Evolutionary conservation across 35 echinoderm and acorn worm species (phyloP).

Genomic region (Diadema setosum): DNA sequence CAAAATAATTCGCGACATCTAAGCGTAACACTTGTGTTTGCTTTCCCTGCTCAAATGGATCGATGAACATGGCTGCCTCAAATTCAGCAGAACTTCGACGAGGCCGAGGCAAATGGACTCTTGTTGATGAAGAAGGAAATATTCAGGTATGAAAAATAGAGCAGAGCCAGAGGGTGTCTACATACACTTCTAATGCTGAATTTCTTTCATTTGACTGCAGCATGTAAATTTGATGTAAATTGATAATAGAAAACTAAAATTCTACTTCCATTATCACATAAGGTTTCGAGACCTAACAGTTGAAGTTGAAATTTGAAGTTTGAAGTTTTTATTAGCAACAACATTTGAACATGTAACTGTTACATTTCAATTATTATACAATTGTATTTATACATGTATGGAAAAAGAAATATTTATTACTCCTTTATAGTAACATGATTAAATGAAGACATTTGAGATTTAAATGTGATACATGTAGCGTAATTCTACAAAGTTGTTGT

Average conservation of each 20-base stretch:
- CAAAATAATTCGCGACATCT: too few relatives aligned
- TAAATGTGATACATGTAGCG: neutral
- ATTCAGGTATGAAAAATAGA: neutral
- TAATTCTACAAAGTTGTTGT: neutral
- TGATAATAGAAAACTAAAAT: neutral
- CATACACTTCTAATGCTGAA: too few relatives aligned
- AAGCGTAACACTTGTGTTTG: too few relatives aligned
- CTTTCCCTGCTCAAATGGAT: too few relatives aligned
- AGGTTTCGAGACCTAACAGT: neutral
- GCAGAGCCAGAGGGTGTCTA: too few relatives aligned
- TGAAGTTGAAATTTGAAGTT: neutral
- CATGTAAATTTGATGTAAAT: neutral
- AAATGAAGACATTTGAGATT: too few relatives aligned
- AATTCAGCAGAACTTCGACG: neutral
- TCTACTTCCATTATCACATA: neutral
- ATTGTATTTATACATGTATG: too few relatives aligned
- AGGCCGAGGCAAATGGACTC: neutral
- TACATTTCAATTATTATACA: neutral
- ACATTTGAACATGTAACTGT: neutral
- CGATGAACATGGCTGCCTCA: neutral
- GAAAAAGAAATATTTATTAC: too few relatives aligned
- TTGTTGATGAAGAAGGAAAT: neutral
- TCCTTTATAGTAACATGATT: neutral
- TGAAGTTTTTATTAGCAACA: neutral
- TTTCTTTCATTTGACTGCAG: neutral